Base-by-base conservation (phyloP, 2,797 vertebrate species). In the Steatocranus sp. region DNA sequence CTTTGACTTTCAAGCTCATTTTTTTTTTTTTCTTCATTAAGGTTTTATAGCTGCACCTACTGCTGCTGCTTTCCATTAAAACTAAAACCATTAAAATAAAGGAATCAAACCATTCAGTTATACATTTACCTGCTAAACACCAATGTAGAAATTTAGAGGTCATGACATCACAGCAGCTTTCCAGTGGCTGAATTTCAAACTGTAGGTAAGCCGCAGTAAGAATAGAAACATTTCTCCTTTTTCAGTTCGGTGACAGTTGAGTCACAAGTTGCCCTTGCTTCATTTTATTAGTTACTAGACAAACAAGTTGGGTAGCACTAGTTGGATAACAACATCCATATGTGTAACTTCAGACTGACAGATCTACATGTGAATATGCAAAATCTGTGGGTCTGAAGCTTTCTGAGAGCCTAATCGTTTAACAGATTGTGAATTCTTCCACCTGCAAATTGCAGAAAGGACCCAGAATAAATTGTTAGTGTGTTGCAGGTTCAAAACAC, bases 1-100 rank as follows among this genome's bases (percentile, higher is more conserved):
- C 73, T 85, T 78, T 78, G 86, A 91, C 87, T 84, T 85, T 86
- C 85, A 83, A 70, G 4, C 75, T 79, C 54, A 30, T 12, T 12
- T 51, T 79, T 20, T 41, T 17, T 51, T 68, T 54, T 3, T 54
- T n/a, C 20, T 41, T 6, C 14, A 25, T 8, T 46, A 77, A 36
- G 20, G 11, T 70, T 34, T 30, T 36, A 5, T 32, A 1, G 68
- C 12, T 75, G 66, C 61, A 11, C 30, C 25, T 25, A 4, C 25
- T 4, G 77, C 53, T 27, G 17, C 12, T 8, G 56, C 2, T 38
- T 18, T 51, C 74, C 80, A 77, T 73, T 11, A 25, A 70, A 17
- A 23, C 23, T n/a, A n/a, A 30, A 46, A 41, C 51, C n/a, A n/a
- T n/a, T n/a, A n/a, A n/a, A n/a, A 2, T 3, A 6, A 43, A 49